Evolutionary conservation across 1,140 invertebrate genomes (phyloP).

Genomic region (Phymorhynchus buccinoides): DNA sequence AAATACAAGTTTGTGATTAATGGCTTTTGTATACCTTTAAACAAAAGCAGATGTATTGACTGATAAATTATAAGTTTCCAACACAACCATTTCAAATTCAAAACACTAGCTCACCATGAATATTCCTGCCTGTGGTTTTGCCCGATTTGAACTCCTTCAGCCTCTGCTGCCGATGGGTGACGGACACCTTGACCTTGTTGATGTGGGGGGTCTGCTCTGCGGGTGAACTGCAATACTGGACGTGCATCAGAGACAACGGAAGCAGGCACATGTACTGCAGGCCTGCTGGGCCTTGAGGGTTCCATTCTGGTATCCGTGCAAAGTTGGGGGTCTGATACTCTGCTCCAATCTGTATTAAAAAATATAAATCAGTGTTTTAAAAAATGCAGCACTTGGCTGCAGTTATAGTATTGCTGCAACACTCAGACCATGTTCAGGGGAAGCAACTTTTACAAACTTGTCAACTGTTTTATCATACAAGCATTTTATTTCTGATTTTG

Average conservation of each 20-base stretch:
- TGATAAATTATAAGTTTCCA: not conserved
- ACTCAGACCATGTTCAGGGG: too few species aligned
- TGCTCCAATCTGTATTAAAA: not conserved
- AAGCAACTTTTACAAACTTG: too few species aligned
- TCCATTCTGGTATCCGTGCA: slow-evolving; percentile 55
- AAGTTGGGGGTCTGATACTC: slow-evolving; percentile 50
- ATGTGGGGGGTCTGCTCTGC: slow-evolving; percentile 39
- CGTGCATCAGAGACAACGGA: slow-evolving; percentile 48
- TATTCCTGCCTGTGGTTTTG: slow-evolving; percentile 55
- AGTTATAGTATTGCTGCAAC: too few species aligned
- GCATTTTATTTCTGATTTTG: too few species aligned
- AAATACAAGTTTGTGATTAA: too few species aligned
- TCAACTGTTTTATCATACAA: too few species aligned
- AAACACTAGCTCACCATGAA: slow-evolving; percentile 52
- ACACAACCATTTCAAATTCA: too few species aligned
- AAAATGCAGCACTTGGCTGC: too few species aligned
- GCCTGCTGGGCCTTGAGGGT: slow-evolving; percentile 53
- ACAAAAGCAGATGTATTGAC: not conserved
- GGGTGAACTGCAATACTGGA: slow-evolving; percentile 38
- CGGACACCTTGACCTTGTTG: slow-evolving; percentile 54
- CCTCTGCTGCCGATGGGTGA: slow-evolving; percentile 54
- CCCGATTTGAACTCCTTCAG: slow-evolving; percentile 54
- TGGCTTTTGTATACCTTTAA: too few species aligned
- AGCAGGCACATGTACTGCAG: slow-evolving; percentile 60
- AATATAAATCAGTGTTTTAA: too few species aligned